phyloP scores from a whole-genome alignment of 2,888 invertebrate species.

The Perizoma flavofasciatum region DNA sequence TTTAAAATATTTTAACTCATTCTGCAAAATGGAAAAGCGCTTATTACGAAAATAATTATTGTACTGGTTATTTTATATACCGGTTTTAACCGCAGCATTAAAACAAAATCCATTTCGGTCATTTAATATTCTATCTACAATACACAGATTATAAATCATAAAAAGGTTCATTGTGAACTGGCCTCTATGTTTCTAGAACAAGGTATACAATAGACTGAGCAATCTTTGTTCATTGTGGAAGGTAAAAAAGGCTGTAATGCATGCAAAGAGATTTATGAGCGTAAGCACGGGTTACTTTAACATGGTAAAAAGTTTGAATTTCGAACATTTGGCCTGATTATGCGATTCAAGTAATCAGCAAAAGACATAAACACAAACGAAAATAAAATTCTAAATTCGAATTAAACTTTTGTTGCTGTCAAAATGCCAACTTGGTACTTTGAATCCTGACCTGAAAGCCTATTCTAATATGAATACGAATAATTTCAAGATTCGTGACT shows the following conservation, averaged over 20 bases:
- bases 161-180: slow-evolving; percentile 25
- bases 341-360: too few species aligned
- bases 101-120: slow-evolving; percentile 29
- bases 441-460: too few species aligned
- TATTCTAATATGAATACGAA: too few species aligned
- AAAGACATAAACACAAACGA: too few species aligned
- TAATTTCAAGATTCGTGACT: too few species aligned
- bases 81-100: slow-evolving; percentile 13
- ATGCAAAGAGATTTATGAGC: slow-evolving; percentile 31
- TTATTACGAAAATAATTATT: neutral
- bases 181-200: slow-evolving; percentile 20
- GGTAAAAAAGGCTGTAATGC: slow-evolving; percentile 24
- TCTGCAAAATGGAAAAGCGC: neutral
- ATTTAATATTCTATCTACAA: slow-evolving; percentile 33
- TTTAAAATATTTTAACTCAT: slow-evolving; percentile 1
- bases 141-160: slow-evolving; percentile 32
- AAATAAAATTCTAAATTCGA: too few species aligned
- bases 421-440: too few species aligned
- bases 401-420: too few species aligned
- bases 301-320: neutral
- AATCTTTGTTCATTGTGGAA: slow-evolving; percentile 22
- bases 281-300: slow-evolving; percentile 18
- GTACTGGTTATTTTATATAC: slow-evolving; percentile 12
- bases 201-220: slow-evolving; percentile 15
- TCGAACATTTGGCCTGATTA: too few species aligned